Base-by-base conservation (phyloP, 2,888 invertebrate genomes). In the Xylota sylvarum region DNA sequence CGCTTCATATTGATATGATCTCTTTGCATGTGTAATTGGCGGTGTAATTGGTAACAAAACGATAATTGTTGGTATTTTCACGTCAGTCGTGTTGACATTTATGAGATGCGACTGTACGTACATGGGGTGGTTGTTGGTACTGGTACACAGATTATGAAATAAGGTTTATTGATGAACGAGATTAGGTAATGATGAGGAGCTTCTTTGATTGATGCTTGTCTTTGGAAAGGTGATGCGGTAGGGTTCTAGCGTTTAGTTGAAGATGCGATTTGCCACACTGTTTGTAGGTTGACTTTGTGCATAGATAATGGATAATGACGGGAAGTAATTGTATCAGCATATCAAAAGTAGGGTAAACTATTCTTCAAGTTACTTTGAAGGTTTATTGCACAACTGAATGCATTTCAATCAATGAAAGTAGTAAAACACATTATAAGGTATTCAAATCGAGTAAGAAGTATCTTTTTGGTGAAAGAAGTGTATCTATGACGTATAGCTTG, bases 21-120 rank as follows among this genome's bases (percentile, higher is more conserved):
- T 73, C 73, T 73, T 86, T 86, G 86, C 86, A 86, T 86, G 77
- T 86, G 82, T 86, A 86, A 86, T 86, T 86, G 82, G 62, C 82
- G 67, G 77, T 72, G 82, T 86, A 86, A 86, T 86, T 77, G 86
- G 82, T 86, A 82, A 86, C 82, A 73, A 86, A 82, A 86, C 62
- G 82, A 86, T 86, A 82, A 86, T 82, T 69, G 77, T 64, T 60
- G 82, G 67, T 58, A 81, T 85, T 81, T 48, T 65, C 12, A 27
- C 35, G 78, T 55, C 65, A n/a, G 64, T 60, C 67, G 64, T 52
- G 81, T 77, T 86, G 86, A 86, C 86, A 86, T 86, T 86, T 86
- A 74, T 74, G 80, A 48, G 70, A 80, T 74, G 80, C 55, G 64
- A 35, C 23, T 14, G 74, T 30, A 40, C 10, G 46, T 43, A 30